Base-by-base conservation (phyloP, 2,797 vertebrate genomes). In the Harpagifer antarcticus region DNA sequence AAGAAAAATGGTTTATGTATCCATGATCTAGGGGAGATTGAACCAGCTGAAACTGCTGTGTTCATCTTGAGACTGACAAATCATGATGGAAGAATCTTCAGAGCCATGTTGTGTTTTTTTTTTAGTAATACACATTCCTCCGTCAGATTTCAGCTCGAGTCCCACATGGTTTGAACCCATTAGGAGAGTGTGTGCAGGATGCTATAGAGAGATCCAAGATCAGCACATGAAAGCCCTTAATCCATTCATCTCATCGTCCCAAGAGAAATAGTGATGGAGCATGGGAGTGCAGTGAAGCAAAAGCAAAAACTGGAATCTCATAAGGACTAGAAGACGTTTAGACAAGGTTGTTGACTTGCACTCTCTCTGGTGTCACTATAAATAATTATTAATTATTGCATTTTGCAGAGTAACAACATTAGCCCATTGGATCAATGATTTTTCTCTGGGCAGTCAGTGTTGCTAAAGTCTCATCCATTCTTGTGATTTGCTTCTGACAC, bases 401-500 rank as follows among this genome's bases (percentile, higher is more conserved):
- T 84, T 87, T 81, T 78, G 50, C 23, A 74, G 54, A 85, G 68
- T 54, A 66, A 78, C 74, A 50, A 72, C 59, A 70, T 84, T 70
- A 58, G 59, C 80, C 74, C 55, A 19, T 11, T 73, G 74, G 72
- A 88, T 91, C 77, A 71, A 79, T 85, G 67, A 68, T 40, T 76
- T 56, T 11, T 75, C 76, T 69, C 73, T 71, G 60, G 69, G 66
- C 74, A 66, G 70, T 76, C 55, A 71, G 52, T 42, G 61, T 56
- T 53, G 72, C 61, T 50, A 71, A 73, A 49, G 9, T 37, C 68
- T 83, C 83, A 81, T 86, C 60, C 71, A 82, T 84, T 85, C 52
- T 76, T 62, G 42, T 75, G 72, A 78, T 83, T 86, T 11, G 37
- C 83, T 72, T 42, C 67, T 86, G 84, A 88, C 87, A 79, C 72